Percentiles rank a stretch among this genome's conserved stretches.
Evolutionary conservation across 1,140 invertebrate genomes (phyloP).

Genomic region (Monochamus saltuarius): DNA sequence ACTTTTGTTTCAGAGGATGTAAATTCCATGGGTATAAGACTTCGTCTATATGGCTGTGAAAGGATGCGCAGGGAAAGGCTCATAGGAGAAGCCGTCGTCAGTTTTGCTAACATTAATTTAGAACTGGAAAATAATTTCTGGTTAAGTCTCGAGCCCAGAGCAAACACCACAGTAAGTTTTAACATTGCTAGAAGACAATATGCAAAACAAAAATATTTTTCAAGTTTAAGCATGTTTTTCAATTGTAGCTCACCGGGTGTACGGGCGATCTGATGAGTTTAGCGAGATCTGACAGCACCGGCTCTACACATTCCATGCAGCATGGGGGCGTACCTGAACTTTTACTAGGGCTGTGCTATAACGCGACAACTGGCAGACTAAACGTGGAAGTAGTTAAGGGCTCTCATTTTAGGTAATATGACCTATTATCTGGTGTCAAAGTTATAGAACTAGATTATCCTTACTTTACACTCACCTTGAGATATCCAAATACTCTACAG

Average conservation of each 20-base stretch:
- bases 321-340: conserved; percentile 88
- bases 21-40: conserved; percentile 83
- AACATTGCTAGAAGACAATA: no score
- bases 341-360: conserved; percentile 85
- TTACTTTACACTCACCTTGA: no score
- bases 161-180: conserved; percentile 74
- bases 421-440: not conserved
- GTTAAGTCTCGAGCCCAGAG: conserved; percentile 81
- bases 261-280: conserved; percentile 71
- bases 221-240: not conserved
- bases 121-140: conserved; percentile 87
- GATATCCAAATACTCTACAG: no score
- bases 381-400: conserved; percentile 93
- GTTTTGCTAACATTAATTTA: conserved; percentile 84
- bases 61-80: conserved; percentile 86
- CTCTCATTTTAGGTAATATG: conserved; percentile 78
- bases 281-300: conserved; percentile 87
- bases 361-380: conserved; percentile 87
- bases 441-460: no score
- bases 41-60: conserved; percentile 89
- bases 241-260: conserved; percentile 44
- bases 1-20: conserved; percentile 72
- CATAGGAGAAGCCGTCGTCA: conserved; percentile 86
- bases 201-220: no score
- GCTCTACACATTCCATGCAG: conserved; percentile 89